Base-by-base conservation (phyloP, 2,888 invertebrate species). In the Glomeris marginata region DNA sequence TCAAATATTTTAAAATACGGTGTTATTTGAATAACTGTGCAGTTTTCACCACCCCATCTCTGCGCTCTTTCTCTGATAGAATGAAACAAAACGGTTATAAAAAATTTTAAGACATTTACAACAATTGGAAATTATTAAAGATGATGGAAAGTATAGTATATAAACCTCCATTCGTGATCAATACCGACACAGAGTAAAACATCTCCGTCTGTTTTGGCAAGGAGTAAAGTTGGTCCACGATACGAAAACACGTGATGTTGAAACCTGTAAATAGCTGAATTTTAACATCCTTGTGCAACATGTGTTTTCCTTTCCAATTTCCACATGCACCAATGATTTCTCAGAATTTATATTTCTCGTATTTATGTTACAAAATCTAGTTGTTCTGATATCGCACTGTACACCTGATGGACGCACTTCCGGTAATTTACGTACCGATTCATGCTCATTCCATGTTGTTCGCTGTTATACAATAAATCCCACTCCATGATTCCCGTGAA, bases 221-320 rank as follows among this genome's bases (percentile, higher is more conserved):
- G 68, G 35, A 71, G 65, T n/a, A 76, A 60, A 1, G 74, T 74
- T 0, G 76, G 73, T 1, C 74, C 75, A 52, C 69, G 74, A 69
- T 87, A 87, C 10, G 78, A 76, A 18, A 87, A 73, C 3, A 90
- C 84, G 69, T 91, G 90, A 63, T 88, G 84, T 59, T 84, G 70
- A 69, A 91, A 90, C 56, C 72, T 70, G 57, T 4, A 56, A 38
- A 38, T 5, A 38, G 15, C 5, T 3, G 18, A 15, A 11, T 10
- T 11, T 11, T 36, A 36, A 13, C 10, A 11, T 11, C 36, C 13
- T 36, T 36, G 36, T 10, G 36, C 13, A 11, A 13, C 13, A 36
- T 11, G 36, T 36, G n/a, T n/a, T n/a, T n/a, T n/a, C n/a, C n/a
- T 36, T 11, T 13, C 36, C 36, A 36, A 36, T 42, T 2, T 11